Evolutionary conservation across 2,797 vertebrate genomes (phyloP).

Genomic region (Poecilia wingei): DNA sequence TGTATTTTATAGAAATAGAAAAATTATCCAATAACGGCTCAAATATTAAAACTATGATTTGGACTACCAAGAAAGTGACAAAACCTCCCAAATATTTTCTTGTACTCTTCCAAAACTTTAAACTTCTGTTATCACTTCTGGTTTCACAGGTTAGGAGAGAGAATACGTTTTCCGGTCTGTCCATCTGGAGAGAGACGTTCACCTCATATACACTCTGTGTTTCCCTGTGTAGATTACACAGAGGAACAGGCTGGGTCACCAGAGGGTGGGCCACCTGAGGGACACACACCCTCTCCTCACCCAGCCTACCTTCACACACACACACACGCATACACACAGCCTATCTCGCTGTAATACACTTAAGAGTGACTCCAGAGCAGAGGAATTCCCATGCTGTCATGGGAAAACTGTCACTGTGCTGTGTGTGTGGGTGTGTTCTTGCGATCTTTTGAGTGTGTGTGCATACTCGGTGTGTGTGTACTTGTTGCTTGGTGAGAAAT

Average conservation of each 20-base stretch:
- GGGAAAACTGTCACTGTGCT: constrained; percentile 54
- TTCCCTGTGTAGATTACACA: constrained; percentile 58
- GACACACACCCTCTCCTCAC: constrained; percentile 20
- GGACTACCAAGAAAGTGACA: background rate
- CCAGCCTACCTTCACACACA: constrained; percentile 25
- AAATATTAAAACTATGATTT: background rate
- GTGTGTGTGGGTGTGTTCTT: constrained; percentile 9
- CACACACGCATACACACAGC: constrained; percentile 39
- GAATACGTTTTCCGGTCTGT: background rate
- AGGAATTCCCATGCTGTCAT: constrained; percentile 72
- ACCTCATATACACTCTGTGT: constrained; percentile 34
- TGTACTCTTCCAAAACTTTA: background rate
- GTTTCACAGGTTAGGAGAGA: background rate
- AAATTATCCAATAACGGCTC: background rate
- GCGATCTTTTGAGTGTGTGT: constrained; percentile 23
- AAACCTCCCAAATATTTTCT: background rate
- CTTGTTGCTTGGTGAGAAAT: constrained; percentile 44
- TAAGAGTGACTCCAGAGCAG: constrained; percentile 49
- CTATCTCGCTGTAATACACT: constrained; percentile 36
- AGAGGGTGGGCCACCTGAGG: constrained; percentile 62
- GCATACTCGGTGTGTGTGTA: constrained; percentile 21
- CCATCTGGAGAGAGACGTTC: constrained; percentile 20
- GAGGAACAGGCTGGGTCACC: constrained; percentile 64
- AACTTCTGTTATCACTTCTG: background rate
- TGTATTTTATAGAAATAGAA: background rate